Evolutionary conservation across 2,888 invertebrate species (phyloP), one percentile per base, ranked within the genome.

Genomic region (Amorpha juglandis): DNA sequence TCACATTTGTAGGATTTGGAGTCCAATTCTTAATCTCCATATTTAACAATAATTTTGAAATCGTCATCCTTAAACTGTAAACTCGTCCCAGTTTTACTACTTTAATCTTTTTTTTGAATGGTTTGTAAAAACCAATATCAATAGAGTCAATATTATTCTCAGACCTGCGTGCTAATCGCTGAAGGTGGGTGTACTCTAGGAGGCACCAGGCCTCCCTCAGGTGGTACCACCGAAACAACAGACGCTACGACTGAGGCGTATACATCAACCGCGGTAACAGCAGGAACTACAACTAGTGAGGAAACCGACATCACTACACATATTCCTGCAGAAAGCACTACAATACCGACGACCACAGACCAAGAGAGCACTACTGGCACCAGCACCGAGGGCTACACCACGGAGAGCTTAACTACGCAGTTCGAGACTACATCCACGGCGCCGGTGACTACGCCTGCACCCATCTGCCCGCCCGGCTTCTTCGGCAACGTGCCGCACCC

Each of bases 401-500:
- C 35, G 21, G 53, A 11, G 16, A 14, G 33, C 12, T 27, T 47
- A 12, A 63, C 66, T 47, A 63, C 63, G 51, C 33, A 48, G 21
- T 19, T 16, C 35, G 47, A 55, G 45, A 64, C 67, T 14, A 64
- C 55, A 33, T 45, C 52, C 8, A 50, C 64, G n/a, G 0, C 45
- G 11, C n/a, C 45, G 38, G 62, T 8, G 38, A 38, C 38, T 6
- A 38, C 1, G 1, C n/a, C 48, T 3, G 21, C 21, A 11, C 12
- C 72, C 74, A 51, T 66, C 0, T 82, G 84, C 65, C 77, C 79
- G 0, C 71, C 72, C 0, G 78, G 72, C 0, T 68, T 69, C 0
- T 69, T 76, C 3, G 81, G 77, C 0, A 78, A 82, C 63, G 67
- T 83, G 0, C 74, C 84, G 0, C 79, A 84, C 64, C 85, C 84